Percentiles rank a stretch among this genome's conserved stretches.
These are phyloP conservation scores for Cryptus viduatorius DNA, from an alignment of 2,888 invertebrate species.

Conservation along the genomic window DNA sequence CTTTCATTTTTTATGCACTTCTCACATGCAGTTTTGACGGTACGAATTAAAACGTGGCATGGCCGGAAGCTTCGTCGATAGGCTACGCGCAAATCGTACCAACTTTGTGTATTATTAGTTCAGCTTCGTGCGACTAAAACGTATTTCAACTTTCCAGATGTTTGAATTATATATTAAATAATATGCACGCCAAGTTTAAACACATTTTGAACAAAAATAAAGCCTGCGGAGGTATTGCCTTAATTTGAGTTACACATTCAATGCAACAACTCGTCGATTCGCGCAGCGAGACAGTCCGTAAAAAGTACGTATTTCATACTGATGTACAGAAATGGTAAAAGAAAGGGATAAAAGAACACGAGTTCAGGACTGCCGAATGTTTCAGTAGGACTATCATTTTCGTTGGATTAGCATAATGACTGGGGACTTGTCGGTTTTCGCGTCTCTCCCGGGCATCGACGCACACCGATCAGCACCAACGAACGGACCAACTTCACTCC, in stretches of 20 bases:
- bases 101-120: neutral
- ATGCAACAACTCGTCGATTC: neutral
- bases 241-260: too few species aligned
- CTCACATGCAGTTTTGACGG: too few species aligned
- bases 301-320: conserved; percentile 38
- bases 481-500: conserved; percentile 7
- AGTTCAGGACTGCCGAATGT: conserved; percentile 61
- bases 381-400: conserved; percentile 82
- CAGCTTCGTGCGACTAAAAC: neutral
- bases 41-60: too few species aligned
- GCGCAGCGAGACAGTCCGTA: neutral
- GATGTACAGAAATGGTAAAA: conserved; percentile 1
- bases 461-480: conserved; percentile 38
- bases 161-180: too few species aligned
- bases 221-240: too few species aligned
- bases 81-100: too few species aligned
- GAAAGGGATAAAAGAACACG: conserved; percentile 48
- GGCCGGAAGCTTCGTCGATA: too few species aligned
- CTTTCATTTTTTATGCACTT: too few species aligned
- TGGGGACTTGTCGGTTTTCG: conserved; percentile 81
- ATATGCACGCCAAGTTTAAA: too few species aligned
- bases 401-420: conserved; percentile 84
- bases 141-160: too few species aligned
- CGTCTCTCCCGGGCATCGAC: conserved; percentile 64
- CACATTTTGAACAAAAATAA: too few species aligned